Base-by-base conservation (phyloP, 2,113 vertebrate species). In the Solenodon paradoxus region DNA sequence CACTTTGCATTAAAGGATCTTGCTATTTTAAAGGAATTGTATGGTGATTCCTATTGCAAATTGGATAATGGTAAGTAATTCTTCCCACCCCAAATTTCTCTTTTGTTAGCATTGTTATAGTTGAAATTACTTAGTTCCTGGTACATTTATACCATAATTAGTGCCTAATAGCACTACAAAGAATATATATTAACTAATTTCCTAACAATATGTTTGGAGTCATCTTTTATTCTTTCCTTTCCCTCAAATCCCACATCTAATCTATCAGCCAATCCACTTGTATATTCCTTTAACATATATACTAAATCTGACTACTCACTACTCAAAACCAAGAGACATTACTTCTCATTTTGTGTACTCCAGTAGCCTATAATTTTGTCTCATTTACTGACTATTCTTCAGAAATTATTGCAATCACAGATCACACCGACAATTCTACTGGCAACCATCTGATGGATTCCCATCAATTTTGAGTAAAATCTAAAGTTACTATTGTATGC, bases 121-220 rank as follows among this genome's bases (percentile, higher is more conserved):
- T 40, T 88, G 82, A 93, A 97, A 95, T 96, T 63, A 96, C 78
- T 92, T 89, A 77, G 85, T 3, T 94, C 30, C 63, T 19, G 77
- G 68, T 84, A 91, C 17, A 69, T 81, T 86, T 74, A 15, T 57
- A 81, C 78, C 85, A 95, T 95, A 55, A 90, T 79, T 79, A 96
- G 38, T 63, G 10, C 83, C 75, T 96, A 92, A 90, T 53, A 69
- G 64, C 59, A 84, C 53, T 79, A 20, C 35, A 59, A 92, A 95
- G 49, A 49, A 82, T 57, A 78, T 66, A 64, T 72, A 68, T 57
- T 55, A 90, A 92, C 42, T 82, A 83, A 83, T 93, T 93, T 90
- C 69, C 40, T 92, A 38, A 66, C 19, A 88, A 30, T 90, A 71
- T 79, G 3, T 72, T 88, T 85, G 7, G n/a, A 94, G 30, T 81